Evolutionary conservation across 92 coral and sea anemone genomes (phyloP), one percentile per base, ranked within the genome.

Genomic region (Actinernus sp.): DNA sequence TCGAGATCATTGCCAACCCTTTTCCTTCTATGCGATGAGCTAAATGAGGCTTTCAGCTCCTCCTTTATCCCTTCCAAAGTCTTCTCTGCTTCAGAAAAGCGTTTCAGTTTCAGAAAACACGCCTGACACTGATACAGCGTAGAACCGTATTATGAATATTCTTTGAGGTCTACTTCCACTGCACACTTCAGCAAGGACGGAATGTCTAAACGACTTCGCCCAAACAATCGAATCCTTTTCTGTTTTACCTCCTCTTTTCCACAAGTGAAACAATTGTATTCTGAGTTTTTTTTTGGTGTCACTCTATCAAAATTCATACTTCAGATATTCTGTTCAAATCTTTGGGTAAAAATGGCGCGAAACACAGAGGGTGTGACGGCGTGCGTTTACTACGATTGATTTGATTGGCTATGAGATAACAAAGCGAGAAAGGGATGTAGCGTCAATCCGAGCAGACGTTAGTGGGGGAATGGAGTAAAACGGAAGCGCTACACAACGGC

Each of bases 351-450:
- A n/a, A n/a, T n/a, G n/a, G n/a, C n/a, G n/a, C n/a, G n/a, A n/a
- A n/a, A n/a, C n/a, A n/a, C n/a, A n/a, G n/a, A n/a, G n/a, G n/a
- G n/a, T n/a, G n/a, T n/a, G n/a, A n/a, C n/a, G n/a, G n/a, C n/a
- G n/a, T n/a, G n/a, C n/a, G n/a, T n/a, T n/a, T n/a, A n/a, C 48
- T 14, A 17, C 48, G 14, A 41, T 17, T 22, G 9, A 41, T 41
- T 41, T 41, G 2, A 41, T 41, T 41, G 48, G 48, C 48, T 41
- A 41, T 14, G 14, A 41, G 48, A 41, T 14, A 41, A 41, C 48
- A 41, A 41, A 14, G 48, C n/a, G 6, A 7, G 48, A 41, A 41
- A 1, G 48, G 48, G 19, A 41, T 41, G 48, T 41, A 14, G 48
- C 19, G 14, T 22, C 2, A 41, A 22, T 41, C 19, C 9, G 48